phyloP scores from a whole-genome alignment of 2,797 vertebrate species.

The Chaunax sp. region DNA sequence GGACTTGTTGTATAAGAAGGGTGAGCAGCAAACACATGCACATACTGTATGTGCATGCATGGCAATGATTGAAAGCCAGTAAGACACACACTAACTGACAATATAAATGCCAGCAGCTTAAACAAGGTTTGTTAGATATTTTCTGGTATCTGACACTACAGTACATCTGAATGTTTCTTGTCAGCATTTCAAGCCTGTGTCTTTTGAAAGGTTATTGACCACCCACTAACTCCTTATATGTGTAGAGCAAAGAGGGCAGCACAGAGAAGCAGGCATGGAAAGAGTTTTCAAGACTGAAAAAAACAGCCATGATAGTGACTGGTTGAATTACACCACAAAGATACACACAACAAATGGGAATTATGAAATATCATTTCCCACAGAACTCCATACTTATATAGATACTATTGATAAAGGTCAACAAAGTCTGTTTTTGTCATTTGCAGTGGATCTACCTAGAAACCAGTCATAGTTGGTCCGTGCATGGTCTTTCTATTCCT shows the following conservation, averaged over 20 bases:
- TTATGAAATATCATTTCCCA: constrained; percentile 36
- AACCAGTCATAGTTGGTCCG: constrained; percentile 58
- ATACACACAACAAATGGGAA: constrained; percentile 13
- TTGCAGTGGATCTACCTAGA: constrained; percentile 52
- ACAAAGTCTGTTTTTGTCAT: constrained; percentile 60
- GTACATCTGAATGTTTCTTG: constrained; percentile 2
- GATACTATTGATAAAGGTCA: constrained; percentile 68
- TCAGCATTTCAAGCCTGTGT: constrained; percentile 4
- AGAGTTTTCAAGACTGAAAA: neutral
- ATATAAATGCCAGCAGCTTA: neutral
- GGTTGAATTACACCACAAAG: constrained; percentile 12
- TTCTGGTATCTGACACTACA: neutral
- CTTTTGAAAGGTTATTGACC: constrained; percentile 9
- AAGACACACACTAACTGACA: neutral
- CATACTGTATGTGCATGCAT: neutral
- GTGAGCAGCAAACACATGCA: neutral
- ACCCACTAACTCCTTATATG: too few species aligned
- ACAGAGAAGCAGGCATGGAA: neutral
- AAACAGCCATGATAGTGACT: constrained; percentile 2
- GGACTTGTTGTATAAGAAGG: neutral
- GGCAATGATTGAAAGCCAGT: neutral
- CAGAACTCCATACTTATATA: constrained; percentile 53
- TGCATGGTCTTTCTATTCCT: constrained; percentile 61
- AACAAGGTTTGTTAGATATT: neutral
- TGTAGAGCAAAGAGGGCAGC: too few species aligned